phyloP scores from a whole-genome alignment of 1,140 invertebrate genomes.

The Argopecten irradians region DNA sequence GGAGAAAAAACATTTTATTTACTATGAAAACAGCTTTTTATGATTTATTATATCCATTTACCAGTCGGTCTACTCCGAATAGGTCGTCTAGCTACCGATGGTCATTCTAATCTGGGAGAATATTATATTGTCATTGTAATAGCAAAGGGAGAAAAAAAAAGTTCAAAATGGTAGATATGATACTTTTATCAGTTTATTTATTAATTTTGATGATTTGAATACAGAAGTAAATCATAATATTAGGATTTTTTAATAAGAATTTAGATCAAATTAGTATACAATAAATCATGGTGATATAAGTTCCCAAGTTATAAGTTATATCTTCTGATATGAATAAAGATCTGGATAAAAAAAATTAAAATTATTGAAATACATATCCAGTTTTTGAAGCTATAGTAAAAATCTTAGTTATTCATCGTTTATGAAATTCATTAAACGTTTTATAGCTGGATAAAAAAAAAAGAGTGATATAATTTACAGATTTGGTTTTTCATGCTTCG shows the following conservation, averaged over 20 bases:
- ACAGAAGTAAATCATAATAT: neutral
- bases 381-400: too few species aligned
- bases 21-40: neutral
- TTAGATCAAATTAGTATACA: neutral
- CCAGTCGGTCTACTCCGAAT: neutral
- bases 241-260: neutral
- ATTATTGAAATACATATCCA: too few species aligned
- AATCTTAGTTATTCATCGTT: neutral
- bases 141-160: neutral
- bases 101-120: neutral
- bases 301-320: too few species aligned
- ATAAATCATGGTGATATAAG: neutral
- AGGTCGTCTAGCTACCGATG: neutral
- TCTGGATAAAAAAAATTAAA: too few species aligned
- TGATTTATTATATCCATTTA: neutral
- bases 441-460: neutral
- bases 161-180: neutral
- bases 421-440: neutral
- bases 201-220: neutral
- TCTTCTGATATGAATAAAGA: too few species aligned
- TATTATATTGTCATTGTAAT: too few species aligned
- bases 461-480: neutral
- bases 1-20: neutral
- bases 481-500: too few species aligned
- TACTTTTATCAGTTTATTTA: neutral